Evolutionary conservation across 2,888 invertebrate genomes (phyloP).

Genomic region (Drosophila anomalipes): DNA sequence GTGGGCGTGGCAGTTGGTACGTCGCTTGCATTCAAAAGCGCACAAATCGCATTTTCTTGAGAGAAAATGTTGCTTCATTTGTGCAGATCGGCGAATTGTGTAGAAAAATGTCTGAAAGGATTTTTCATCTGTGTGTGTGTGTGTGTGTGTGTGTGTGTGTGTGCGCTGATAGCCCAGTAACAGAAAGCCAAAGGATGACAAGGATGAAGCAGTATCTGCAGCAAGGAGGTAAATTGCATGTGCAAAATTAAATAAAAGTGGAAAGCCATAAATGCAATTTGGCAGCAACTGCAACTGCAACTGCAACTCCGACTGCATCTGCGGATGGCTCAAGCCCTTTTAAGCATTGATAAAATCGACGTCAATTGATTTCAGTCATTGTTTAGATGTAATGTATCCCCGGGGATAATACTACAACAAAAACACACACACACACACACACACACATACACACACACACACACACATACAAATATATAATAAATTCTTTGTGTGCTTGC

Average conservation of each 20-base stretch:
- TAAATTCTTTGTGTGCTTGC: constrained; percentile 1
- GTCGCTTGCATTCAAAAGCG: constrained; percentile 77
- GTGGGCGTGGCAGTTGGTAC: constrained; percentile 48
- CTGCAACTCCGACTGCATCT: constrained; percentile 27
- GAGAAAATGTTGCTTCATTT: constrained; percentile 81
- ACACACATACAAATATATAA: neutral
- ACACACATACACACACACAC: neutral
- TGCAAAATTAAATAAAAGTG: constrained; percentile 73
- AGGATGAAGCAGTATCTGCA: constrained; percentile 12
- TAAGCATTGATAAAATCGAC: constrained; percentile 67
- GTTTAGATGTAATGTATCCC: constrained; percentile 53
- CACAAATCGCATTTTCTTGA: constrained; percentile 79
- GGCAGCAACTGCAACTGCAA: constrained; percentile 50
- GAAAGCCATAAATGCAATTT: constrained; percentile 80
- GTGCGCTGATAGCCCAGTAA: constrained; percentile 43
- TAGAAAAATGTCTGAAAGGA: constrained; percentile 74
- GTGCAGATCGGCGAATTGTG: constrained; percentile 74
- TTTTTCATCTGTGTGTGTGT: constrained; percentile 21
- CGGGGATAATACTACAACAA: constrained; percentile 11
- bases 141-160: constrained; percentile 7
- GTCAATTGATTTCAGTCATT: constrained; percentile 73
- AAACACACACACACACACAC: neutral
- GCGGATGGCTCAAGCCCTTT: constrained; percentile 20
- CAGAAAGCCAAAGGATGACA: constrained; percentile 31
- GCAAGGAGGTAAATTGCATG: constrained; percentile 59